These are phyloP conservation scores for Anabas testudineus DNA, from an alignment of 2,797 vertebrate genomes.

Conservation along the genomic window DNA sequence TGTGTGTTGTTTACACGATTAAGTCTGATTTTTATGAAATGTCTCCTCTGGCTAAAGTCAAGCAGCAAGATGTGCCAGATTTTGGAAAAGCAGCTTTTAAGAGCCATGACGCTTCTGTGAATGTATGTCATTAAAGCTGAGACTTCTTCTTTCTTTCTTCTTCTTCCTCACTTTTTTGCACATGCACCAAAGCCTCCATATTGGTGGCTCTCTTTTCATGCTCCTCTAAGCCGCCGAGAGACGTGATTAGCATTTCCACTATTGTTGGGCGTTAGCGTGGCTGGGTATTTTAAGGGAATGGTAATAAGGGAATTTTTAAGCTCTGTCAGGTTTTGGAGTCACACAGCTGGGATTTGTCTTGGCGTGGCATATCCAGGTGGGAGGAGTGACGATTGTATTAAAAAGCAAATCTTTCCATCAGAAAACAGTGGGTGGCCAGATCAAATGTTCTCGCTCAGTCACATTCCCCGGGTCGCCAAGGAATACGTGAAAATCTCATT, in stretches of 20 bases:
- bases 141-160: slow-evolving; percentile 44
- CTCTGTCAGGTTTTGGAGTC: slow-evolving; percentile 78
- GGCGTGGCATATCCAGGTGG: slow-evolving; percentile 80
- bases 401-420: slow-evolving; percentile 87
- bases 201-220: slow-evolving; percentile 61
- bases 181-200: slow-evolving; percentile 65
- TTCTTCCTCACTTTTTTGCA: slow-evolving; percentile 46
- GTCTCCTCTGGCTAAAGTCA: slow-evolving; percentile 77
- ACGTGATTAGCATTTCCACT: slow-evolving; percentile 76
- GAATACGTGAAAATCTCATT: slow-evolving; percentile 75
- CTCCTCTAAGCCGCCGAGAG: slow-evolving; percentile 64
- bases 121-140: slow-evolving; percentile 78
- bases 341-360: slow-evolving; percentile 85
- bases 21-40: slow-evolving; percentile 75
- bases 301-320: slow-evolving; percentile 80
- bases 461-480: slow-evolving; percentile 78
- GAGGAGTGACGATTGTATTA: slow-evolving; percentile 85
- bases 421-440: slow-evolving; percentile 84
- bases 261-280: slow-evolving; percentile 71
- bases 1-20: slow-evolving; percentile 76
- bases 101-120: slow-evolving; percentile 63
- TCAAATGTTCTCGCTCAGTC: slow-evolving; percentile 82
- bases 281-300: slow-evolving; percentile 75
- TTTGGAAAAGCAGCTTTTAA: slow-evolving; percentile 64
- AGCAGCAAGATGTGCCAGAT: slow-evolving; percentile 71